phyloP scores from a whole-genome alignment of 2,113 vertebrate genomes.

The Scomber japonicus region DNA sequence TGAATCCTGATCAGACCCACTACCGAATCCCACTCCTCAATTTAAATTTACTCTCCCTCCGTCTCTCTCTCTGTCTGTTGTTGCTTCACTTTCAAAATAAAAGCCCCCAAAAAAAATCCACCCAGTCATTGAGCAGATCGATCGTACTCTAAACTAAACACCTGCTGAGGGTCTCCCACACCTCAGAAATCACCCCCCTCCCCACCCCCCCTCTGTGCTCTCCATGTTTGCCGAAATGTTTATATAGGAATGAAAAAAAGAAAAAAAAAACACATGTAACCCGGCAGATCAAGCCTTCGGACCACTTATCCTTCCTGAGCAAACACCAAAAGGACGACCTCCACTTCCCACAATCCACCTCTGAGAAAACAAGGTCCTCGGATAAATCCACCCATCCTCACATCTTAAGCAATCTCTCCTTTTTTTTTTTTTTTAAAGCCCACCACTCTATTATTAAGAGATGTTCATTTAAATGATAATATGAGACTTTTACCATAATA shows the following conservation, averaged over 20 bases:
- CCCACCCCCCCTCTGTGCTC: background rate
- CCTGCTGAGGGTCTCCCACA: constrained; percentile 8
- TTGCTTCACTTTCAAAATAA: background rate
- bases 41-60: background rate
- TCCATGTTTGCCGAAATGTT: background rate
- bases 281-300: constrained; percentile 7
- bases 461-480: constrained; percentile 67
- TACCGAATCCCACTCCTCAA: background rate
- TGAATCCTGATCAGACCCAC: constrained; percentile 20
- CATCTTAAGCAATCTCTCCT: constrained; percentile 63
- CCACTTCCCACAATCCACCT: constrained; percentile 68
- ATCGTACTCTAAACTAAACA: background rate
- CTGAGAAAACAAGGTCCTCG: constrained; percentile 39
- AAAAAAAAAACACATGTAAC: constrained; percentile 6
- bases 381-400: constrained; percentile 51
- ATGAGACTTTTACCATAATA: constrained; percentile 57
- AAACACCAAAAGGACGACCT: constrained; percentile 54
- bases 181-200: background rate
- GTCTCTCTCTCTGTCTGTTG: background rate
- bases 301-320: constrained; percentile 37
- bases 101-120: too few relatives aligned
- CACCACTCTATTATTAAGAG: constrained; percentile 58
- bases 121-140: background rate
- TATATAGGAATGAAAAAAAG: background rate
- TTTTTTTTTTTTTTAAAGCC: background rate